Evolutionary conservation across 2,113 vertebrate genomes (phyloP).

Genomic region (Oenanthe melanoleuca): DNA sequence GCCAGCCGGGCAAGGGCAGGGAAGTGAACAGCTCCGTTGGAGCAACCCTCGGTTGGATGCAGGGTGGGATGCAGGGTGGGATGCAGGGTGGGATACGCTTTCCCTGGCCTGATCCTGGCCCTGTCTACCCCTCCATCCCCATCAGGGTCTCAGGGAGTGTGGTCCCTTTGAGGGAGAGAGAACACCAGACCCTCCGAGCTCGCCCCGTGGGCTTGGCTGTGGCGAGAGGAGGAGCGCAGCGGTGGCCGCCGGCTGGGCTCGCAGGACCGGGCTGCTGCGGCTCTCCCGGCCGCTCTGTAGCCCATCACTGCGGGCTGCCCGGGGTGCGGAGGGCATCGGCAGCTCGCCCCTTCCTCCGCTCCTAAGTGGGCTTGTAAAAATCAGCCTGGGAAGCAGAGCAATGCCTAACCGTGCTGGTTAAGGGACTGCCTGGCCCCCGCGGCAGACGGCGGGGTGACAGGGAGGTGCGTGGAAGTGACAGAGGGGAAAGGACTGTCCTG

Average conservation of each 20-base stretch:
- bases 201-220: neutral
- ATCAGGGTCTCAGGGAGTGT: fast-evolving
- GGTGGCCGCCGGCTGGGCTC: neutral
- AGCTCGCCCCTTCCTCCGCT: neutral
- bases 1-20: too few species aligned
- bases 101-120: fast-evolving
- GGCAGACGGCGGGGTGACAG: fast-evolving
- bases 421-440: neutral
- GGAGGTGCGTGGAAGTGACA: fast-evolving
- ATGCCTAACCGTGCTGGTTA: neutral
- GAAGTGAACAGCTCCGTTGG: fast-evolving
- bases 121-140: neutral
- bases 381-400: neutral
- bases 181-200: neutral
- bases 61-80: neutral
- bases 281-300: neutral
- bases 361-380: neutral
- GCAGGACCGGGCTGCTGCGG: neutral
- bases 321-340: neutral
- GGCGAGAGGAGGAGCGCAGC: neutral
- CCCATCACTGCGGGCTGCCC: neutral
- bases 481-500: neutral
- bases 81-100: neutral
- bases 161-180: neutral
- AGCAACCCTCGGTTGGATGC: fast-evolving